Percentiles rank a stretch among this genome's conserved stretches.
Conservation (phyloP, 2,797 vertebrate species). For the Danio choprae region DNA sequence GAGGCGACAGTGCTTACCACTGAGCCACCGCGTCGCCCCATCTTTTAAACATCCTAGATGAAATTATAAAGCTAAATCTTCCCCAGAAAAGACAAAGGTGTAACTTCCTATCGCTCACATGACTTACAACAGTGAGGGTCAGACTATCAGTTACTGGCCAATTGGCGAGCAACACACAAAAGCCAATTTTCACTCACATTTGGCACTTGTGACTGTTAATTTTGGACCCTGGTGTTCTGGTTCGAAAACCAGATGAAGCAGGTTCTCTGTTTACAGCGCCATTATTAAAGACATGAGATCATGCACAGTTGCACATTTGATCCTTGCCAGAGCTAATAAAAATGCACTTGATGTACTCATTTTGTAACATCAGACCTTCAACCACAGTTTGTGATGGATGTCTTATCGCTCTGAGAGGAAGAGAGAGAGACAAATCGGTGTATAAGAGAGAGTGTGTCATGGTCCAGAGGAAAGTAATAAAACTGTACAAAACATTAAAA, state of each 20-base stretch:
- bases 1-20: no score
- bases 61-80: not conserved
- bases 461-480: slow-evolving; percentile 45
- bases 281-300: slow-evolving; percentile 53
- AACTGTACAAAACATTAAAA: slow-evolving; percentile 34
- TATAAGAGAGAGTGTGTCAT: slow-evolving; percentile 19
- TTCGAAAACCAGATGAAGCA: slow-evolving; percentile 43
- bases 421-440: slow-evolving; percentile 24
- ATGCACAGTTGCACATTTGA: slow-evolving; percentile 48
- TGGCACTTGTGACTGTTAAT: slow-evolving; percentile 13
- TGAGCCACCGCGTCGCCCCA: no score
- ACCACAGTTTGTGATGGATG: slow-evolving; percentile 44
- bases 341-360: slow-evolving; percentile 42
- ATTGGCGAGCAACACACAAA: not conserved
- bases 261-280: slow-evolving; percentile 48
- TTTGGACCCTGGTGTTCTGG: not conserved
- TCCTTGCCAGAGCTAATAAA: slow-evolving; percentile 53
- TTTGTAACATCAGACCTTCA: slow-evolving; percentile 52
- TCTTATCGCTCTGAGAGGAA: slow-evolving; percentile 51
- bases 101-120: not conserved
- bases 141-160: slow-evolving; percentile 8
- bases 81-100: not conserved
- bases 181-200: not conserved
- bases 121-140: slow-evolving; percentile 4
- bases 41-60: not conserved